These are phyloP conservation scores for Thelaira solivaga DNA, from an alignment of 2,888 invertebrate species.

Conservation along the genomic window DNA sequence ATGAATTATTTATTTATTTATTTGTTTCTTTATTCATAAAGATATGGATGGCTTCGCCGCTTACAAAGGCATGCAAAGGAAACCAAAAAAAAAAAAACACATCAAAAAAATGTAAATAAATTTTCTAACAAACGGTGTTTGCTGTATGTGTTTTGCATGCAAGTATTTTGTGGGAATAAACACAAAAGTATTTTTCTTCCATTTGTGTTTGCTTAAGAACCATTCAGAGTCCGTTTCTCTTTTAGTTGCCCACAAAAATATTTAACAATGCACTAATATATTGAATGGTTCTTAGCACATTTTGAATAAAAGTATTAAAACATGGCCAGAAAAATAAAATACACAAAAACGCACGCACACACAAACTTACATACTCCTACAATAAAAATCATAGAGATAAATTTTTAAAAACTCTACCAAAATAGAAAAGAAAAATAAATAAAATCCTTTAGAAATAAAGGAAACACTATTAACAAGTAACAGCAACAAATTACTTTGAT, in stretches of 20 bases:
- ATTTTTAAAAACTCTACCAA: too few species aligned
- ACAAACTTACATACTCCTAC: too few species aligned
- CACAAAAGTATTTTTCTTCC: constrained; percentile 1
- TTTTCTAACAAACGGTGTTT: neutral
- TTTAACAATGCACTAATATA: constrained; percentile 59
- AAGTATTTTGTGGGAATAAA: constrained; percentile 38
- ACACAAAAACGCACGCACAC: neutral
- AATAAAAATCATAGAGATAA: too few species aligned
- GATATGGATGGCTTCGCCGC: neutral
- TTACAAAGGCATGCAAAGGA: neutral
- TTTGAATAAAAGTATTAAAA: constrained; percentile 47
- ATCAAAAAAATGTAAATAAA: too few species aligned
- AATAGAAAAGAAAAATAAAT: too few species aligned
- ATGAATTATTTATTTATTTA: constrained; percentile 50
- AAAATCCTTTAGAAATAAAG: too few species aligned
- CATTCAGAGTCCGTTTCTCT: constrained; percentile 47
- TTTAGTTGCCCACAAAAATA: constrained; percentile 61
- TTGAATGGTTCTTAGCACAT: constrained; percentile 52
- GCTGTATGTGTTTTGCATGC: constrained; percentile 27
- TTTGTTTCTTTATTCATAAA: constrained; percentile 49
- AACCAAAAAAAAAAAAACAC: neutral
- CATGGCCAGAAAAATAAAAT: neutral
- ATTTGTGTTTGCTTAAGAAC: constrained; percentile 37
- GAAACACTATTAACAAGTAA: too few species aligned
- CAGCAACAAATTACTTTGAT: too few species aligned